phyloP scores from a whole-genome alignment of 2,113 vertebrate species.

The Anseranas semipalmata region DNA sequence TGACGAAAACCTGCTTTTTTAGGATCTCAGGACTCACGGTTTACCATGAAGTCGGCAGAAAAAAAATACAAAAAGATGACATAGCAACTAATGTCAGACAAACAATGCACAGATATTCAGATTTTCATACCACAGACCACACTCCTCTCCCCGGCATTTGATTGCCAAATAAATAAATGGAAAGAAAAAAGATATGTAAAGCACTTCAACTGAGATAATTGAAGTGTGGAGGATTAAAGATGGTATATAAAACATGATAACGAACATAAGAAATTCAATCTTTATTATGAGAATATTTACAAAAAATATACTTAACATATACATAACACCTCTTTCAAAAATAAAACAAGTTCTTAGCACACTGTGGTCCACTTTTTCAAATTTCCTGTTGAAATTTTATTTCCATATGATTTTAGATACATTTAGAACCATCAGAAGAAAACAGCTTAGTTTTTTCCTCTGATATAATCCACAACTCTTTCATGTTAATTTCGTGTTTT shows the following conservation, averaged over 20 bases:
- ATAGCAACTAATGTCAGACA: not conserved
- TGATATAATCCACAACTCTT: not conserved
- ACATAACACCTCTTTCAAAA: not conserved
- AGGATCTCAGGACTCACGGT: not conserved
- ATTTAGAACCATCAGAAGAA: not conserved
- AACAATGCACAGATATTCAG: not conserved
- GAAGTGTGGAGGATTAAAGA: not conserved
- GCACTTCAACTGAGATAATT: not conserved
- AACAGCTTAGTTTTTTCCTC: not conserved
- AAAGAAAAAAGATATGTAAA: not conserved
- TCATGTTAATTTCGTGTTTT: not conserved
- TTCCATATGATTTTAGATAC: not conserved
- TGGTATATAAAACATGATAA: not conserved
- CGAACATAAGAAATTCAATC: not conserved
- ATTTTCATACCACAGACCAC: not conserved
- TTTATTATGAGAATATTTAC: constrained; percentile 27
- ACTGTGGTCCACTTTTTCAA: not conserved
- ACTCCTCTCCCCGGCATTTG: not conserved
- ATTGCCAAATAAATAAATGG: not conserved
- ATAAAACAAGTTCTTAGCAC: not conserved
- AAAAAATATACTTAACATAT: not conserved
- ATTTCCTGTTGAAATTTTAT: not conserved
- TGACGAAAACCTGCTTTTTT: not conserved
- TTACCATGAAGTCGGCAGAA: not conserved
- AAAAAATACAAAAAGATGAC: not conserved